Percentiles rank a stretch among this genome's conserved stretches.
Conservation (phyloP, 2,888 invertebrate species). For the Folsomia manolachei region DNA sequence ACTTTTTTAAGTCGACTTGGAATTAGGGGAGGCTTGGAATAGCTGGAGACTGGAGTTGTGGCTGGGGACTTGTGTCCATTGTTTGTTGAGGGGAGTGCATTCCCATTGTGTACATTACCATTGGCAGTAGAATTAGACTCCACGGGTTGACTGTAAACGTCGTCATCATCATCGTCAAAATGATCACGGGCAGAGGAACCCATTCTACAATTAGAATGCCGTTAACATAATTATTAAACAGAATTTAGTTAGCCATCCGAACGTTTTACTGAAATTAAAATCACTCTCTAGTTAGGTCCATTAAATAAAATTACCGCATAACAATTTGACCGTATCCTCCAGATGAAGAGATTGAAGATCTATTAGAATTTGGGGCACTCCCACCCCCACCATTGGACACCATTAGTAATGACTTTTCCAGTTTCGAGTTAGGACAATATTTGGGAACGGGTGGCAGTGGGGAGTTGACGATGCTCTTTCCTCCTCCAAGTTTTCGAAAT, state of each 20-base stretch:
- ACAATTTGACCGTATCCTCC: constrained; percentile 60
- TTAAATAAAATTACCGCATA: background rate
- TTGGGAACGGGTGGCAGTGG: constrained; percentile 74
- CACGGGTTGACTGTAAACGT: constrained; percentile 72
- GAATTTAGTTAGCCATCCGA: too few species aligned
- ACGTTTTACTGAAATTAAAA: too few species aligned
- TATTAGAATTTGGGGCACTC: constrained; percentile 45
- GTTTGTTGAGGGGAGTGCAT: background rate
- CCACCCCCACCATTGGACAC: constrained; percentile 1
- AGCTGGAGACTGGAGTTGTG: constrained; percentile 50
- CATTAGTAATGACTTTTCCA: background rate
- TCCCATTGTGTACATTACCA: background rate
- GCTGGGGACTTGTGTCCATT: background rate
- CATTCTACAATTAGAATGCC: background rate
- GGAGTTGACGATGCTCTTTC: constrained; percentile 59
- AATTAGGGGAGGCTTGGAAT: constrained; percentile 41
- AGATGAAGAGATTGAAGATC: constrained; percentile 55
- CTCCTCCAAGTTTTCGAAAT: constrained; percentile 29
- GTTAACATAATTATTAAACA: constrained; percentile 7
- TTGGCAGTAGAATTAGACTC: constrained; percentile 51
- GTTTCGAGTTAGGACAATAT: constrained; percentile 17
- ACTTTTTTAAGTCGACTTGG: constrained; percentile 30
- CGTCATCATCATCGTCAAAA: constrained; percentile 60
- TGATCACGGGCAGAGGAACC: constrained; percentile 50
- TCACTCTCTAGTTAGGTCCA: constrained; percentile 50